These are phyloP conservation scores for Alauda arvensis DNA, from an alignment of 2,797 vertebrate genomes.

Conservation along the genomic window DNA sequence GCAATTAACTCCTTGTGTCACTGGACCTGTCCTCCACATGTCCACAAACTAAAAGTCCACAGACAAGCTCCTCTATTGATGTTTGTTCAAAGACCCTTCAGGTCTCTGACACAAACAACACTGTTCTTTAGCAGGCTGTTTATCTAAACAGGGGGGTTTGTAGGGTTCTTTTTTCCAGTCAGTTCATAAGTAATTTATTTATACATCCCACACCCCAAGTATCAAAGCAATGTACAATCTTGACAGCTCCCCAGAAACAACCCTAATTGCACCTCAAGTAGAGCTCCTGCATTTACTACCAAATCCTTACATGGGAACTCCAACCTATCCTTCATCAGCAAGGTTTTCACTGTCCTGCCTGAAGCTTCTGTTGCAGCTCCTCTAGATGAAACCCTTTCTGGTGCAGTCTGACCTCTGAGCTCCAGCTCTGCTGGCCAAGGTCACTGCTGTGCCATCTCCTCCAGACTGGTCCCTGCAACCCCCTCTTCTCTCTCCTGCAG, in stretches of 20 bases:
- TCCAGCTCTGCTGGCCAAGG: background rate
- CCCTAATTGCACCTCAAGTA: background rate
- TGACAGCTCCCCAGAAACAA: background rate
- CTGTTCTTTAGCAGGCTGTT: background rate
- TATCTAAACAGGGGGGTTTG: accelerated
- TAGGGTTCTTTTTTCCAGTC: background rate
- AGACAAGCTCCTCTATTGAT: background rate
- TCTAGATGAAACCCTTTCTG: background rate
- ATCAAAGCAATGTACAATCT: background rate
- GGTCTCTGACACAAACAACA: background rate
- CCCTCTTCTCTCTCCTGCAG: background rate
- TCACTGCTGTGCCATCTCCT: background rate
- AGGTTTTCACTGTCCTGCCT: background rate
- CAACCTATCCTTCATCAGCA: background rate
- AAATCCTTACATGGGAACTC: background rate
- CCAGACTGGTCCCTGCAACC: background rate
- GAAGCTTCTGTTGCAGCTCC: background rate
- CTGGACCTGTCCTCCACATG: background rate
- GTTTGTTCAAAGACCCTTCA: background rate
- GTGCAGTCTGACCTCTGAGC: background rate
- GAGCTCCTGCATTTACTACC: background rate
- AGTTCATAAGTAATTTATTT: background rate
- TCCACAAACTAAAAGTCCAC: no score
- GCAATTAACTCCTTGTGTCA: background rate
- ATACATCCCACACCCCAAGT: background rate